Base-by-base conservation (phyloP, 2,113 vertebrate genomes). In the Struthidea cinerea region DNA sequence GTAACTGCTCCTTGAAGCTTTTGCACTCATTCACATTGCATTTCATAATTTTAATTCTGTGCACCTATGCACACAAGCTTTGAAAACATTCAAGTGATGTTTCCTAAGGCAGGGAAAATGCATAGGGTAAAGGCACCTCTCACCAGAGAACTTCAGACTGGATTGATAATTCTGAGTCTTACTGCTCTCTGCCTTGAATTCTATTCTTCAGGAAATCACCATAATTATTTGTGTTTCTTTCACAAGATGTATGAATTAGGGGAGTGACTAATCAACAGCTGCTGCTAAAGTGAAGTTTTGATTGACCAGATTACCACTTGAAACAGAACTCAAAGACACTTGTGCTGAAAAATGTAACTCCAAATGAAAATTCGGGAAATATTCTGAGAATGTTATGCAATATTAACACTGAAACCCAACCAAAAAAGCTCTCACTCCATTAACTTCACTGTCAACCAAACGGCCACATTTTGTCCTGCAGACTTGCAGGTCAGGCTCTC, bases 361-460 rank as follows among this genome's bases (percentile, higher is more conserved):
- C 49, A 89, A 64, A 85, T 46, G 68, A 80, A 93, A 88, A 63
- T 65, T 79, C 53, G 91, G 70, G 53, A 95, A 91, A 77, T 90
- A 83, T 44, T 84, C 86, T 44, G 59, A 88, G 91, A 68, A 85
- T 33, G 47, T 46, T 30, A 94, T 15, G 13, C 33, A 91, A 81
- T 63, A 85, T 18, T 68, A 92, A 73, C 30, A 70, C 7, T 52
- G n/a, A 81, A 69, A 65, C 4, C 4, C 37, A 56, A 30, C 5
- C 33, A 69, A 74, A 87, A 80, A 69, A 59, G 32, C 83, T 85
- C 86, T 64, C 60, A 78, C 22, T 94, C 90, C 55, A 57, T 57
- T 61, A 65, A 44, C 50, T 64, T 42, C 7, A 41, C 13, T 64
- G 17, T n/a, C n/a, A 73, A 70, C 17, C 19, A 71, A 64, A 75